Conservation (phyloP, 30 jellyfish, hydroid and myxozoan genomes). For the Aurelia aurita region DNA sequence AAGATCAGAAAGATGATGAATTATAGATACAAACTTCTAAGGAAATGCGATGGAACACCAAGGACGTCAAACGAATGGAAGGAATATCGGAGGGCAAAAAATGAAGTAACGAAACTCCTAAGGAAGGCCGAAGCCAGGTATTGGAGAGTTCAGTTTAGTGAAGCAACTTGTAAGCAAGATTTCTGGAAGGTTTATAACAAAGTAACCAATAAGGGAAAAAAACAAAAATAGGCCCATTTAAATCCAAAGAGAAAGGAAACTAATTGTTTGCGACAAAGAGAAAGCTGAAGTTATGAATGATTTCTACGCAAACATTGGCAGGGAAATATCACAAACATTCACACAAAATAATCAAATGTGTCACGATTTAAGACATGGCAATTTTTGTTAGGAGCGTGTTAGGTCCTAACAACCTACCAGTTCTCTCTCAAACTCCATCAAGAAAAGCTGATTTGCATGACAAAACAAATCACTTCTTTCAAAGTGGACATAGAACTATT, state of each 20-base stretch:
- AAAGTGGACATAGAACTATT: too few relatives aligned
- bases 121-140: constrained; percentile 58
- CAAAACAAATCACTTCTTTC: too few relatives aligned
- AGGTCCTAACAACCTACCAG: too few relatives aligned
- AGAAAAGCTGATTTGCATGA: too few relatives aligned
- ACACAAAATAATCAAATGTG: too few relatives aligned
- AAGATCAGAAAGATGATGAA: constrained; percentile 65
- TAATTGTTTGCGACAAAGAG: constrained; percentile 46
- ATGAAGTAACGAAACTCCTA: constrained; percentile 38
- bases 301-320: too few relatives aligned
- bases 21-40: constrained; percentile 34
- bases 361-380: too few relatives aligned
- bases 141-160: constrained; percentile 56
- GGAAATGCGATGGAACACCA: constrained; percentile 47
- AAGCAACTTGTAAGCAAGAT: too few relatives aligned
- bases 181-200: background rate
- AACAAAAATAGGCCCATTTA: constrained; percentile 55
- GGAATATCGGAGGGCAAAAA: constrained; percentile 32
- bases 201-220: constrained; percentile 24
- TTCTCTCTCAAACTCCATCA: too few relatives aligned
- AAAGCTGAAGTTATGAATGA: too few relatives aligned
- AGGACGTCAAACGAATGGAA: constrained; percentile 52
- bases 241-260: constrained; percentile 27
- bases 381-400: too few relatives aligned
- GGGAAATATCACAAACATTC: too few relatives aligned